Evolutionary conservation across 2,113 vertebrate genomes (phyloP).

Genomic region (Bujurquina vittata): DNA sequence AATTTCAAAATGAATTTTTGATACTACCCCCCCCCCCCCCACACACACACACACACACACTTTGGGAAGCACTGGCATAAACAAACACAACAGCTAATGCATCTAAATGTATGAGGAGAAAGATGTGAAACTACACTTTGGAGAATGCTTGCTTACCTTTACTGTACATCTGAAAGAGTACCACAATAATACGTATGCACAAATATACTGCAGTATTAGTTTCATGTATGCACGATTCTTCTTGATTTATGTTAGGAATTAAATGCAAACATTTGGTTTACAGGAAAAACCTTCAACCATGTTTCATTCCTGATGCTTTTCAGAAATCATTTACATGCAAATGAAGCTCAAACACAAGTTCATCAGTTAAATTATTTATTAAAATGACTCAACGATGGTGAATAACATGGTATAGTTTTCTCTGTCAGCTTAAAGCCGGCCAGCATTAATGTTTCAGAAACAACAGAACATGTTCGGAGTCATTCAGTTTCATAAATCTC

Average conservation of each 20-base stretch:
- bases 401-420: neutral
- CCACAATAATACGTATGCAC: neutral
- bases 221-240: accelerated
- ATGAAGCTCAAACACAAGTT: neutral
- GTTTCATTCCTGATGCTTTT: too few species aligned
- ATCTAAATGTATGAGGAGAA: too few species aligned
- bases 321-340: neutral
- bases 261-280: neutral
- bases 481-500: neutral
- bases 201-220: neutral
- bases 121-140: too few species aligned
- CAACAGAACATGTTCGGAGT: neutral
- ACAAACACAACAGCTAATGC: too few species aligned
- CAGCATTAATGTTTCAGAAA: neutral
- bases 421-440: too few species aligned
- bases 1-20: too few species aligned
- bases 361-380: neutral
- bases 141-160: too few species aligned
- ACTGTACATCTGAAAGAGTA: neutral
- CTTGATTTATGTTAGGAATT: neutral
- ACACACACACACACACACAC: too few species aligned
- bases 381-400: neutral
- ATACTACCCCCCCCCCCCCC: too few species aligned
- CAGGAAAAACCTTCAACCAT: neutral
- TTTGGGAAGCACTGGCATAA: too few species aligned